Evolutionary conservation across 2,888 invertebrate genomes (phyloP).

Genomic region (Netelia inedita): DNA sequence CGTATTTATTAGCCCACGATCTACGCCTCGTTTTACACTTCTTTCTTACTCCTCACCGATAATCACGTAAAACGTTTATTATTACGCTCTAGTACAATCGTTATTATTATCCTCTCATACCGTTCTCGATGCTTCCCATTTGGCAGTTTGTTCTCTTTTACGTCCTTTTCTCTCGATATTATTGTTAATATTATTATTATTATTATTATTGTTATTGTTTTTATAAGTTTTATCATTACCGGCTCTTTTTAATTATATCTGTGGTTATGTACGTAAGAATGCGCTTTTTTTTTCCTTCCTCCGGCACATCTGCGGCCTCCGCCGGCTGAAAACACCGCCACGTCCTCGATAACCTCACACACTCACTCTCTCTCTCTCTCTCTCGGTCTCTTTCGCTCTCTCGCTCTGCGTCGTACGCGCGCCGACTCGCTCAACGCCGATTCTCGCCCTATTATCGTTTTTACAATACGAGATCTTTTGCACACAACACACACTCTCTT

Average conservation of each 20-base stretch:
- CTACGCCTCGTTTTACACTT: not conserved
- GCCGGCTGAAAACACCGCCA: constrained; percentile 22
- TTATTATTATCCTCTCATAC: not conserved
- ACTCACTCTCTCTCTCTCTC: constrained; percentile 40
- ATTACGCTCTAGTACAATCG: not conserved
- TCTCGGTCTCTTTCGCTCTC: not conserved
- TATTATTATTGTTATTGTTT: not conserved
- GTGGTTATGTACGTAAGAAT: constrained; percentile 16
- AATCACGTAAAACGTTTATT: no score
- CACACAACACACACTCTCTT: not conserved
- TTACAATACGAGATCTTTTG: constrained; percentile 4
- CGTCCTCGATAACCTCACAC: constrained; percentile 34
- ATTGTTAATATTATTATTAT: constrained; percentile 5
- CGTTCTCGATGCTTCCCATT: no score
- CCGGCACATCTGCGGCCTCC: constrained; percentile 37
- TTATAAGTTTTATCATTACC: not conserved
- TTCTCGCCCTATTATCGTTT: not conserved
- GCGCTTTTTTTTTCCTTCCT: constrained; percentile 28
- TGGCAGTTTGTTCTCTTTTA: no score
- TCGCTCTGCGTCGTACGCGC: not conserved
- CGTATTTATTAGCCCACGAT: constrained; percentile 35
- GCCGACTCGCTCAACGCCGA: constrained; percentile 5
- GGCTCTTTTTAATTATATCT: constrained; percentile 13
- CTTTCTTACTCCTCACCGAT: no score
- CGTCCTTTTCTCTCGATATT: not conserved